Evolutionary conservation across 1,140 invertebrate species (phyloP), one percentile per base, ranked within the genome.

Genomic region (Chrysopa pallens): DNA sequence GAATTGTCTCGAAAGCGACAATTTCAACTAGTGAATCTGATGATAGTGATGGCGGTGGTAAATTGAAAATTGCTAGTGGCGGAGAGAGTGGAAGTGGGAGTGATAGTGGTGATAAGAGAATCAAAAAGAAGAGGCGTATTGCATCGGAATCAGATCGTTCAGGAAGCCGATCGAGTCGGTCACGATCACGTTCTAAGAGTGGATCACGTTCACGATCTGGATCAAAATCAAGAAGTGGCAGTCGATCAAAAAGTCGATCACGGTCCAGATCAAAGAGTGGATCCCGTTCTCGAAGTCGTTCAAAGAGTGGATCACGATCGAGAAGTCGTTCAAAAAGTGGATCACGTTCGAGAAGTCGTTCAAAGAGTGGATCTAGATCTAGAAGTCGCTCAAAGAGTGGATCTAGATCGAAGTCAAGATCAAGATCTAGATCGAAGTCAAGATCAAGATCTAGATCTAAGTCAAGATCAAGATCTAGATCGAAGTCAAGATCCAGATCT

Each of bases 11-110:
- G 0, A 96, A 95, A 62, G 91, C 86, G 46, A 91, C 87, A 1
- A 94, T 96, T 44, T 95, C 91, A 0, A 92, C 89, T 0, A 90
- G 84, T 51, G 89, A 93, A 54, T 89, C 85, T 1, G 87, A 92
- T 40, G 17, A 23, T 23, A 88, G 84, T 39, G 86, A 90, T 51
- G 58, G 40, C 67, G n/a, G 71, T 36, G 65, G 67, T 44, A 69
- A 71, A 46, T 70, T 71, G 40, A 74, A 73, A 53, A 72, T 72
- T 48, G 67, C 66, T 5, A 72, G 69, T 48, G 70, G 68, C 6
- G 70, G 69, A 48, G 72, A 72, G 43, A 71, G 69, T 42, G 70
- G 68, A 6, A 70, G 69, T 48, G 72, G 72, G 43, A 71, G 69
- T 42, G 73, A 67, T 23, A 64, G 63, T 43, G 70, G 66, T 35